Conservation (phyloP, 2,888 invertebrate species). For the Amphiduros pacificus region DNA sequence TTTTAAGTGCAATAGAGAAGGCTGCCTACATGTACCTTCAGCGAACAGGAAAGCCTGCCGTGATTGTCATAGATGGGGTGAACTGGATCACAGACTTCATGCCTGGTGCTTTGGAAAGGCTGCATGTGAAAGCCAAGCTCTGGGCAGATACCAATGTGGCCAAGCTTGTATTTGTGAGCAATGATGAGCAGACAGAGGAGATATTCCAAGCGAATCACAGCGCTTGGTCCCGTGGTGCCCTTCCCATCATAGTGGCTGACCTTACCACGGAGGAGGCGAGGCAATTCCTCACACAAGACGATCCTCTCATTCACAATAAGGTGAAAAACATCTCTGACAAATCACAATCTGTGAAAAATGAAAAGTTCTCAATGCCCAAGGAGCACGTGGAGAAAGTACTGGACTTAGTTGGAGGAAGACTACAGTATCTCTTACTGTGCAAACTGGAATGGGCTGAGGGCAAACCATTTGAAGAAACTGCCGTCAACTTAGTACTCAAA, state of each 20-base stretch:
- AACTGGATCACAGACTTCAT: conserved; percentile 15
- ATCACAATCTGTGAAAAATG: not conserved
- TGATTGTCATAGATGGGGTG: conserved; percentile 31
- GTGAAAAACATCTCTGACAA: not conserved
- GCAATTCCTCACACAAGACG: conserved; percentile 14
- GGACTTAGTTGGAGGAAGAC: conserved; percentile 26
- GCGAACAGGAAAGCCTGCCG: conserved; percentile 20
- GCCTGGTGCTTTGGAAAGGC: conserved; percentile 22
- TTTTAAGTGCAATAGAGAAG: conserved; percentile 31
- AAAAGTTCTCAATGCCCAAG: conserved; percentile 1
- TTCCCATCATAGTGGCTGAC: conserved; percentile 26
- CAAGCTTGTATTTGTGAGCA: conserved; percentile 31
- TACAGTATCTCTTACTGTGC: conserved; percentile 22
- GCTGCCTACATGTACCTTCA: conserved; percentile 24
- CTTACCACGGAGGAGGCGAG: conserved; percentile 20
- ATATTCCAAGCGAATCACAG: conserved; percentile 22
- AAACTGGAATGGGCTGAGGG: conserved; percentile 22
- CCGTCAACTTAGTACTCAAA: conserved; percentile 13
- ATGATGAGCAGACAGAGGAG: conserved; percentile 24
- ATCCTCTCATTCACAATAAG: conserved; percentile 6
- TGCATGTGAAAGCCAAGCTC: conserved; percentile 32
- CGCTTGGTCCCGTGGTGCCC: conserved; percentile 30
- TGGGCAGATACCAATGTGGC: conserved; percentile 33
- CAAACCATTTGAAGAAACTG: conserved; percentile 10
- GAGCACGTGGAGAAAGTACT: conserved; percentile 20